Evolutionary conservation across 2,888 invertebrate genomes (phyloP).

Genomic region (Nemapogon koenigi): DNA sequence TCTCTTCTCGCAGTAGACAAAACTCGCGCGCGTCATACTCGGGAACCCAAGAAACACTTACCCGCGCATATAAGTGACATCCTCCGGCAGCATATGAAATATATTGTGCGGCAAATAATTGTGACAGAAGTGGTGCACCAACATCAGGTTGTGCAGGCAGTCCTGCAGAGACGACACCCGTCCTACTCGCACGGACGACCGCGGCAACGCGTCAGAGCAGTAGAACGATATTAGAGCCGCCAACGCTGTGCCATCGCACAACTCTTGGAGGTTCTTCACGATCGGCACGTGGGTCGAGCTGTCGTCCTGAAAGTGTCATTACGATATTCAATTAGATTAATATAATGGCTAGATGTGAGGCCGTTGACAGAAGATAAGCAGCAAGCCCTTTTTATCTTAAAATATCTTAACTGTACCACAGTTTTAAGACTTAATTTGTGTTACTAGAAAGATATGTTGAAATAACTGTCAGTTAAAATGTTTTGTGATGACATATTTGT

Average conservation of each 20-base stretch:
- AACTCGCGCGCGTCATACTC: neutral
- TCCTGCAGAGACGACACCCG: constrained; percentile 83
- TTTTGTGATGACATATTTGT: too few relatives aligned
- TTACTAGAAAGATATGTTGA: too few relatives aligned
- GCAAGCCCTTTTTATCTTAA: too few relatives aligned
- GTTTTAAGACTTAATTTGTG: too few relatives aligned
- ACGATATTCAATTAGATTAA: too few relatives aligned
- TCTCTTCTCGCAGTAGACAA: neutral
- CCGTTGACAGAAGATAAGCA: too few relatives aligned
- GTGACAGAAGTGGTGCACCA: constrained; percentile 87
- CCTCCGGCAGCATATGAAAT: constrained; percentile 95
- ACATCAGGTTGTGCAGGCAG: constrained; percentile 88
- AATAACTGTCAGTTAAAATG: too few relatives aligned
- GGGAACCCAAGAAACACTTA: constrained; percentile 30
- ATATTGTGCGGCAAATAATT: constrained; percentile 85
- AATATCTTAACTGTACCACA: too few relatives aligned
- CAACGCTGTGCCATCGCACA: constrained; percentile 90
- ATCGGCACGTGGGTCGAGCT: constrained; percentile 68
- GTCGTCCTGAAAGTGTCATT: constrained; percentile 63
- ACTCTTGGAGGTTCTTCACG: constrained; percentile 82
- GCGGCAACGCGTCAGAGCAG: constrained; percentile 65
- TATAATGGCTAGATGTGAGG: too few relatives aligned
- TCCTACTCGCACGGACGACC: constrained; percentile 59
- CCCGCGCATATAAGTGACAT: constrained; percentile 93
- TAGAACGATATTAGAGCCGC: constrained; percentile 90